Base-by-base conservation (phyloP, 2,888 invertebrate genomes). In the Tromatobia lineatoria region DNA sequence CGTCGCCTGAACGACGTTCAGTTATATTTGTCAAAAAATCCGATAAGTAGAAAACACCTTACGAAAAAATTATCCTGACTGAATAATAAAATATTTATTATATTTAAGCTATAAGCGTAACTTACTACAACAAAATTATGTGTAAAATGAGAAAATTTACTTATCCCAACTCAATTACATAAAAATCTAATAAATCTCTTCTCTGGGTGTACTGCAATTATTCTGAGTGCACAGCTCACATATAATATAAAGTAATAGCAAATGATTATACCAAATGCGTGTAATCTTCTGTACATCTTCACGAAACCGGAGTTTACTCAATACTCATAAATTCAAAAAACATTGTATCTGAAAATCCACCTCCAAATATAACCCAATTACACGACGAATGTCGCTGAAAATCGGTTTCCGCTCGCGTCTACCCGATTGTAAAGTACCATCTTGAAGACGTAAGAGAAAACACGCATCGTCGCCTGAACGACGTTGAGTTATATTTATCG, bases 1-100 rank as follows among this genome's bases (percentile, higher is more conserved):
- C 66, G 18, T 20, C 45, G 50, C 8, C 7, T 20, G 13, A 1
- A 29, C 29, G 15, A 13, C 52, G 3, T 20, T n/a, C 52, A 52
- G 13, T 25, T 66, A 64, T 71, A 61, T 54, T 70, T 42, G 66
- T 25, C 70, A 34, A 34, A 50, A 54, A 47, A 59, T 15, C 11
- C 18, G 47, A 77, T 50, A 57, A 13, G 45, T 61, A 57, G 67
- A 34, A 78, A 61, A 82, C 64, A n/a, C 64, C 80, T 71, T 61
- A 42, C 64, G 52, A 20, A 18, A 52, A 57, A 84, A 80, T 80
- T 84, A 84, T 84, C 74, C 74, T 47, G 38, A 74, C 69, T 50
- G 59, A 70, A 81, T n/a, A n/a, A n/a, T n/a, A n/a, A n/a, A n/a
- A n/a, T n/a, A n/a, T n/a, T n/a, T n/a, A n/a, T n/a, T n/a, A n/a